These are phyloP conservation scores for Mythimna albipuncta DNA, from an alignment of 2,888 invertebrate genomes.

Conservation along the genomic window DNA sequence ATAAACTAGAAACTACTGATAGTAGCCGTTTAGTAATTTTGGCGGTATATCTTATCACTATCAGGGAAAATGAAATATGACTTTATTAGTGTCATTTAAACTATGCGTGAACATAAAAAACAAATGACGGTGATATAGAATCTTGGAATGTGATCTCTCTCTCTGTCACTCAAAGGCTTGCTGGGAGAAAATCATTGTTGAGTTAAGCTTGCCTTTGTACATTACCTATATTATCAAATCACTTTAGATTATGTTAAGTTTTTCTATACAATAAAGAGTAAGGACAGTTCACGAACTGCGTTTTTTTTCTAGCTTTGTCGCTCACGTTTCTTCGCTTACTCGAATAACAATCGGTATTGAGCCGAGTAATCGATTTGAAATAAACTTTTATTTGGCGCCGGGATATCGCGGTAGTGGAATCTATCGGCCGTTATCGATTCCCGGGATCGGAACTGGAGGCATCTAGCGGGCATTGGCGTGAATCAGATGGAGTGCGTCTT, in stretches of 20 bases:
- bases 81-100: conserved; percentile 22
- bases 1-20: conserved; percentile 59
- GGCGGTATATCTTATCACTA: conserved; percentile 41
- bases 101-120: conserved; percentile 15
- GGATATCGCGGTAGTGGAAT: conserved; percentile 58
- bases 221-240: no score
- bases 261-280: no score
- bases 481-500: conserved; percentile 67
- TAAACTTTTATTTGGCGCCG: conserved; percentile 64
- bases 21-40: conserved; percentile 42
- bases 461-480: conserved; percentile 64
- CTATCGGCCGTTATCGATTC: conserved; percentile 63
- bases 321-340: conserved; percentile 25
- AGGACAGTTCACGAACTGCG: neutral
- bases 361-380: conserved; percentile 58
- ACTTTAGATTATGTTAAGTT: no score
- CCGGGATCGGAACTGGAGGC: conserved; percentile 65
- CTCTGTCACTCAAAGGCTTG: no score
- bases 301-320: conserved; percentile 1
- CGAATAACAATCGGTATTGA: conserved; percentile 55
- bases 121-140: neutral
- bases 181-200: no score
- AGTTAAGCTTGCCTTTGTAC: no score
- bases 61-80: conserved; percentile 39
- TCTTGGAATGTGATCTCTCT: no score